These are phyloP conservation scores for Hipposideros larvatus DNA, from an alignment of 2,797 vertebrate genomes.

Conservation along the genomic window DNA sequence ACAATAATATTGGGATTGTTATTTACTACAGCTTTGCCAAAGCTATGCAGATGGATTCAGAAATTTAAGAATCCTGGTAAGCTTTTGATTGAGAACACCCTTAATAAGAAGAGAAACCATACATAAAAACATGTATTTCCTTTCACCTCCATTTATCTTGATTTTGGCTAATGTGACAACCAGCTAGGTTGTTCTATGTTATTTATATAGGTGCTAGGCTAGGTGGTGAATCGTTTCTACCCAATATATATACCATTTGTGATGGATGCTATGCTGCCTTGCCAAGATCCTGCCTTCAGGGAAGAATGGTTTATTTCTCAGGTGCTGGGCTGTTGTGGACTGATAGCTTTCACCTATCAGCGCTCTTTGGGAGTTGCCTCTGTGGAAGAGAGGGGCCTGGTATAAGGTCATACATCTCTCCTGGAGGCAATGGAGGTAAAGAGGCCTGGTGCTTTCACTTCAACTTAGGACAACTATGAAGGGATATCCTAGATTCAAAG, in stretches of 20 bases:
- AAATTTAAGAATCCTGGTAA: constrained; percentile 28
- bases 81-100: neutral
- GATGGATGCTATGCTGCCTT: neutral
- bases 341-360: neutral
- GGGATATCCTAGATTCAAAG: neutral
- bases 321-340: neutral
- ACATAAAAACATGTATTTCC: neutral
- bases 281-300: neutral
- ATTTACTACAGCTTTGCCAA: neutral
- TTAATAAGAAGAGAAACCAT: neutral
- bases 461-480: neutral
- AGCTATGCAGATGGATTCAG: neutral
- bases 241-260: neutral
- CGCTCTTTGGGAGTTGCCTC: neutral
- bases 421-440: neutral
- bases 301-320: neutral
- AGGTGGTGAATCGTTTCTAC: neutral
- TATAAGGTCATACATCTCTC: neutral
- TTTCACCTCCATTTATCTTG: neutral
- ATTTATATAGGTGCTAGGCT: neutral
- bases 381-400: neutral
- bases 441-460: neutral
- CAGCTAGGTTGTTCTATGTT: neutral
- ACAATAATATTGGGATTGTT: neutral
- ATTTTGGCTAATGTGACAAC: neutral